A percentile compares a stretch with the other conserved stretches of the same genome.
Conservation (phyloP, 2,797 vertebrate genomes). For the Phoeniculus purpureus region DNA sequence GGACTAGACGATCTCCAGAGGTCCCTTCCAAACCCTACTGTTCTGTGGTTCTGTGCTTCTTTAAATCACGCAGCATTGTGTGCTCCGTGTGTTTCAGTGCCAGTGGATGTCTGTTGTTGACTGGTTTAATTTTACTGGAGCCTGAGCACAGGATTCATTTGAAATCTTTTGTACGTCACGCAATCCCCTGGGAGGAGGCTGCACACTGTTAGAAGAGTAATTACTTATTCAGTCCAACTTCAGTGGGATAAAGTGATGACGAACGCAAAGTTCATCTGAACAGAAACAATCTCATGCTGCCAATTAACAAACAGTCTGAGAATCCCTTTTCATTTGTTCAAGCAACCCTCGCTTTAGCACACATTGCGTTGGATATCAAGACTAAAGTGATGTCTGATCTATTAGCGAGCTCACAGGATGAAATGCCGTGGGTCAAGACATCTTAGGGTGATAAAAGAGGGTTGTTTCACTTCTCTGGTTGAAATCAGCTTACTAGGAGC, state of each 20-base stretch:
- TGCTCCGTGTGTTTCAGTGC: background rate
- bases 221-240: background rate
- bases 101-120: background rate
- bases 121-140: background rate
- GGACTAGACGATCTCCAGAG: too few relatives aligned
- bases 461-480: background rate
- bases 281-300: background rate
- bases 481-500: background rate
- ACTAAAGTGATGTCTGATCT: accelerated
- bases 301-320: background rate
- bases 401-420: background rate
- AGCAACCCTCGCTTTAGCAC: background rate
- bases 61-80: background rate
- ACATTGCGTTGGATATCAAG: background rate
- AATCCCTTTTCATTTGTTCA: background rate
- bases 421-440: background rate
- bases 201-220: background rate
- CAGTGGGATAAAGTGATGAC: background rate
- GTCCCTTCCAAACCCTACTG: too few relatives aligned
- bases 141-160: background rate
- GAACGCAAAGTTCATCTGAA: background rate
- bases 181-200: background rate
- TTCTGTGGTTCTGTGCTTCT: too few relatives aligned
- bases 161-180: background rate
- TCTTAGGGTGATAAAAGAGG: background rate